A percentile compares a stretch with the other conserved stretches of the same genome.
These are phyloP conservation scores for Oreonectes daqikongensis DNA, from an alignment of 2,797 vertebrate species.

Conservation along the genomic window DNA sequence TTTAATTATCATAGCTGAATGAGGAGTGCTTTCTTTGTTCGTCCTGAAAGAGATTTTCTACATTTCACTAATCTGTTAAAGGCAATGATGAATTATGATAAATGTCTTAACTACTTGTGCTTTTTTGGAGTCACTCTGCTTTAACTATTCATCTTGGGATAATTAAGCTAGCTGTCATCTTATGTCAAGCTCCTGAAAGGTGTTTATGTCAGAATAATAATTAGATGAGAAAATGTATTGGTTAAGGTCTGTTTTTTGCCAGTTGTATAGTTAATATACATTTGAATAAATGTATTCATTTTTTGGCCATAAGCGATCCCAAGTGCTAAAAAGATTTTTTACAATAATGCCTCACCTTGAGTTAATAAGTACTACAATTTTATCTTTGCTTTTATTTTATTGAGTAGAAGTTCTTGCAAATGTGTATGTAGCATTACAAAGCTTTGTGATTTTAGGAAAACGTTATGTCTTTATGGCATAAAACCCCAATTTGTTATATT, in stretches of 20 bases:
- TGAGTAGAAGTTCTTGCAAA: too few relatives aligned
- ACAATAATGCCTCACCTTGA: too few relatives aligned
- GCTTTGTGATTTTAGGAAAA: too few relatives aligned
- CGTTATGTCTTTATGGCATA: too few relatives aligned
- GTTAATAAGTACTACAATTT: too few relatives aligned
- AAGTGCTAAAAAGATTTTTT: too few relatives aligned
- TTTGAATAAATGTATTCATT: too few relatives aligned
- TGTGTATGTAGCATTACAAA: too few relatives aligned
- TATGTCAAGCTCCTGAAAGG: conserved; percentile 27
- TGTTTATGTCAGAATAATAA: conserved; percentile 25
- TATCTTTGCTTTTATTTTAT: too few relatives aligned
- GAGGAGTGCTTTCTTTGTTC: conserved; percentile 20
- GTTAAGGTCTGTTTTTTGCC: background rate
- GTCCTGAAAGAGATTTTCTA: conserved; percentile 46
- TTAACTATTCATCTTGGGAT: conserved; percentile 39
- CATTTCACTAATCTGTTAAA: conserved; percentile 46
- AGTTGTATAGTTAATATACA: background rate
- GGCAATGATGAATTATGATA: conserved; percentile 54
- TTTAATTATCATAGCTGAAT: conserved; percentile 23
- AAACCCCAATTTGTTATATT: too few relatives aligned
- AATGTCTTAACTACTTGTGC: conserved; percentile 42
- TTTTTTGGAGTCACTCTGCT: conserved; percentile 12
- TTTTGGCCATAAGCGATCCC: too few relatives aligned
- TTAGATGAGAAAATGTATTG: conserved; percentile 5
- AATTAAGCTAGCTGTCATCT: conserved; percentile 15